Evolutionary conservation across 2,113 vertebrate species (phyloP), one percentile per base, ranked within the genome.

Genomic region (Halichoeres trimaculatus): DNA sequence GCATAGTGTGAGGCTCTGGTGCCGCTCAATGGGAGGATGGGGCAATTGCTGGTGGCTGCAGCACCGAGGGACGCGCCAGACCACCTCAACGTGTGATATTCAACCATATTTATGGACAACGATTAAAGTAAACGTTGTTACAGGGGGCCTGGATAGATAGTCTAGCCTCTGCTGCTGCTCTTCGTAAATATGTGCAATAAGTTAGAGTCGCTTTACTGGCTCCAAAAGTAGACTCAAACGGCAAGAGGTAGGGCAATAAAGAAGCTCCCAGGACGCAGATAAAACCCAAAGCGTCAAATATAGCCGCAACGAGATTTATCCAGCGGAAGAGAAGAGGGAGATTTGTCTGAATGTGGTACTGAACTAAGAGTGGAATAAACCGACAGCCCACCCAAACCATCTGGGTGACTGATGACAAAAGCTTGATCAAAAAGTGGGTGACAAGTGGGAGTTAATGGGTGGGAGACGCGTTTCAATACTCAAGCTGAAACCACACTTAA

Each of bases 11-110:
- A 93, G 90, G 82, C 94, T 94, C 85, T 94, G 91, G 94, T 95
- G 93, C 94, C 94, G 91, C 94, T 94, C 91, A 86, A 94, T 91
- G 94, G 94, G 94, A 92, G 89, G 81, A 91, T 73, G 68, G 81
- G 90, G 93, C 85, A 91, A 95, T 89, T 95, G 92, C 94, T 90
- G 87, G 74, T 91, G 89, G 83, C 86, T 80, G 81, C 80, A n/a
- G 63, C 78, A 69, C 65, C 55, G 54, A 72, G 85, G 79, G 85
- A 83, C 69, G 30, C 75, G 38, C 55, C 72, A 50, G 70, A 66
- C 85, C 76, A 73, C 78, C 78, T 73, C 36, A 41, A 19, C 10
- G 48, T 55, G 53, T 10, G 43, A 16, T 54, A 56, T 36, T 23
- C 24, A 48, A 62, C 47, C 67, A 35, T 62, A 59, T 80, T 84